phyloP scores from a whole-genome alignment of 2,797 vertebrate genomes.

The Gadopsis marmoratus region DNA sequence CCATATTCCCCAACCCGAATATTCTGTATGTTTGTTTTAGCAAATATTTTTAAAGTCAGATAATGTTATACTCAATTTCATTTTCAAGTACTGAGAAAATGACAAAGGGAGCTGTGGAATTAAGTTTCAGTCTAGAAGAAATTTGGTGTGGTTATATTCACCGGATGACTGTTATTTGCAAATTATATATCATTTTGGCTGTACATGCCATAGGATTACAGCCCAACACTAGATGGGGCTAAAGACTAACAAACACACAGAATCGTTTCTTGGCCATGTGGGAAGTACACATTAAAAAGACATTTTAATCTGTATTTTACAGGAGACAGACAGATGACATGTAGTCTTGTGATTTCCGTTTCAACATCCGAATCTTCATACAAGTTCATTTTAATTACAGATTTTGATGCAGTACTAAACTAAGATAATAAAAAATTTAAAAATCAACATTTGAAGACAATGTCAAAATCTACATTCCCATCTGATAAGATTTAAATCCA shows the following conservation, averaged over 20 bases:
- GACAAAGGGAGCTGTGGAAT: not conserved
- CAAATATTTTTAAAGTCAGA: not conserved
- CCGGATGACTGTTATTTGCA: not conserved
- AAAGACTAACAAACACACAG: constrained; percentile 57
- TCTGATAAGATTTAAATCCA: constrained; percentile 45
- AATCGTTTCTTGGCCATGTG: not conserved
- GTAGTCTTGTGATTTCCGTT: constrained; percentile 12
- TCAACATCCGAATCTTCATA: constrained; percentile 9
- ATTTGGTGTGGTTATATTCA: not conserved
- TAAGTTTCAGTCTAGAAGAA: not conserved
- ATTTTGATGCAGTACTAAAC: constrained; percentile 1
- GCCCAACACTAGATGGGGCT: constrained; percentile 78
- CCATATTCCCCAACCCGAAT: not conserved
- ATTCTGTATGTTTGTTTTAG: not conserved
- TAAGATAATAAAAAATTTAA: not conserved
- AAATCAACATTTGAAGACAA: constrained; percentile 10
- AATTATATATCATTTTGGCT: not conserved
- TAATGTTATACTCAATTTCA: not conserved
- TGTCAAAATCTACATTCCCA: constrained; percentile 17
- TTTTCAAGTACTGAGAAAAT: not conserved
- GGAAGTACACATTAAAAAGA: not conserved
- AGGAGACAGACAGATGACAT: constrained; percentile 5
- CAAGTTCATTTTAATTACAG: constrained; percentile 27
- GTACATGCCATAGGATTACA: not conserved
- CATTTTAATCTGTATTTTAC: constrained; percentile 13